These are phyloP conservation scores for Callosobruchus maculatus DNA, from an alignment of 2,888 invertebrate species.

Conservation along the genomic window DNA sequence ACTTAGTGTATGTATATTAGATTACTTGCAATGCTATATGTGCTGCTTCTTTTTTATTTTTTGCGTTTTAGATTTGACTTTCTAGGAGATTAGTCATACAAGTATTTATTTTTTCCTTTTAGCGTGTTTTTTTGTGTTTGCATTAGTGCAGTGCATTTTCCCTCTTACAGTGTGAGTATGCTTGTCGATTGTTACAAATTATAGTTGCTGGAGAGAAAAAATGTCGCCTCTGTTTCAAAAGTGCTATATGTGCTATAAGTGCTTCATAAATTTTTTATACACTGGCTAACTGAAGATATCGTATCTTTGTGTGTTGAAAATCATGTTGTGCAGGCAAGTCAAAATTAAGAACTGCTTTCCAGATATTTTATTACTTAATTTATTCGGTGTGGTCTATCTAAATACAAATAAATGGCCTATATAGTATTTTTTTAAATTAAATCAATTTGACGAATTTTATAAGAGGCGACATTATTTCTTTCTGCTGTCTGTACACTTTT, in stretches of 20 bases:
- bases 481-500: neutral
- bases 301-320: no score
- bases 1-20: neutral
- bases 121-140: slow-evolving; percentile 8
- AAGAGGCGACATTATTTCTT: neutral
- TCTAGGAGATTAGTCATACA: neutral
- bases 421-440: no score
- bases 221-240: neutral
- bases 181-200: neutral
- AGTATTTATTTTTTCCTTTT: slow-evolving; percentile 4
- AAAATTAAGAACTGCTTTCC: no score
- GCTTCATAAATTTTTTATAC: no score
- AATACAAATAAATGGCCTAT: no score
- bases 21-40: neutral
- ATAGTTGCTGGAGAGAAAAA: neutral
- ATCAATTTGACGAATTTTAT: no score
- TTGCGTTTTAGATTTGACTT: slow-evolving; percentile 2
- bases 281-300: no score
- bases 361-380: no score
- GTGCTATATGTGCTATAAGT: no score
- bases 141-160: neutral
- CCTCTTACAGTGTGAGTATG: neutral
- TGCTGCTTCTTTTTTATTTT: neutral
- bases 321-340: no score
- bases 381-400: no score